Percentiles rank a stretch among this genome's conserved stretches.
phyloP scores from a whole-genome alignment of 2,888 invertebrate species.

The Trachelus iudaicus region DNA sequence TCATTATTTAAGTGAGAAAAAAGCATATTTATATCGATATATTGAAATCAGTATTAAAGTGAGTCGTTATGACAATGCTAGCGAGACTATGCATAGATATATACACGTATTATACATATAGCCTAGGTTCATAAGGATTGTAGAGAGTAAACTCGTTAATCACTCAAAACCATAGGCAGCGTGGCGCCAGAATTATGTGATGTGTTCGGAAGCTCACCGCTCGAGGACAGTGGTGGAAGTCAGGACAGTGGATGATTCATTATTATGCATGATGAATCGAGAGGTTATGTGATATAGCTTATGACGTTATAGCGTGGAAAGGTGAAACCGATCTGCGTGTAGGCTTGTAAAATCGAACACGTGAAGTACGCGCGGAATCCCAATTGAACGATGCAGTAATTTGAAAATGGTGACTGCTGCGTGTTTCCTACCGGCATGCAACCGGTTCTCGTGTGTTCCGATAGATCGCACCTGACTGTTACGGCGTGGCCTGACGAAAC shows the following conservation, averaged over 20 bases:
- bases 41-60: neutral
- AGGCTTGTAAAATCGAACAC: slow-evolving; percentile 28
- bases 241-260: slow-evolving; percentile 17
- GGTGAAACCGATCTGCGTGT: neutral
- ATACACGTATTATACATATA: neutral
- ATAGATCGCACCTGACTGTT: neutral
- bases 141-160: neutral
- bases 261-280: slow-evolving; percentile 25
- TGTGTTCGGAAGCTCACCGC: neutral
- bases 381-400: slow-evolving; percentile 28
- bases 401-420: slow-evolving; percentile 29
- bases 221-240: neutral
- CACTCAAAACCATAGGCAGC: neutral
- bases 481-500: neutral
- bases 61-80: neutral
- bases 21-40: neutral
- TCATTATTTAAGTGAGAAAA: neutral
- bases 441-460: neutral
- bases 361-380: slow-evolving; percentile 13
- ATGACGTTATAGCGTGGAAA: neutral
- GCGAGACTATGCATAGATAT: neutral
- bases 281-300: slow-evolving; percentile 2
- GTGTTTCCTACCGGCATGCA: neutral
- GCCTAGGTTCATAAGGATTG: neutral
- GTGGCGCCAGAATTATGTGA: neutral